Base-by-base conservation (phyloP, 92 coral and sea anemone species). In the Virgularia gustaviana region DNA sequence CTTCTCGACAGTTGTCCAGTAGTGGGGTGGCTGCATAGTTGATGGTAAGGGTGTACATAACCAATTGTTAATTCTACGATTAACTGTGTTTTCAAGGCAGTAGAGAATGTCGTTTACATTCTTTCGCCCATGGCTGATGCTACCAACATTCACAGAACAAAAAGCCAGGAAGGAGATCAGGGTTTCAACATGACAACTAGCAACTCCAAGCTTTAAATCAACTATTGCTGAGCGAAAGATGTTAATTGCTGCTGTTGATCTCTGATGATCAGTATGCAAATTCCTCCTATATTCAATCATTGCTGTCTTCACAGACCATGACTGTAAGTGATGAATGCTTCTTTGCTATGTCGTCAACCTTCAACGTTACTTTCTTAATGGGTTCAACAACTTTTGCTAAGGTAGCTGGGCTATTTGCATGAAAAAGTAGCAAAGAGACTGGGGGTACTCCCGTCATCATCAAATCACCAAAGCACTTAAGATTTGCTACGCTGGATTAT, bases 171-270 rank as follows among this genome's bases (percentile, higher is more conserved):
- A 60, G 38, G 67, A 60, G 19, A 60, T 60, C n/a, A n/a, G n/a
- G n/a, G 67, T 60, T 47, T 60, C 67, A 60, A 60, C 33, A 60
- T 60, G 67, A 33, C 67, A n/a, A n/a, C n/a, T n/a, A n/a, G n/a
- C 38, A 47, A 47, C 67, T 33, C 43, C 65, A 57, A 57, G 65
- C 65, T 57, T 57, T 39, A 16, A 39, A 39, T 57, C 65, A 57
- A 39, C 33, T 10, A 57, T 57, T 8, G 33, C 65, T n/a, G 65
- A 34, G 35, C 65, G 31, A 57, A 57, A 57, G 65, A 57, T 57
- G 33, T 57, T 57, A 39, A 19, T 57, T 34, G 41, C 33, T 57
- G 65, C 65, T 57, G 65, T 27, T 57, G n/a, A n/a, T n/a, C n/a
- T n/a, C n/a, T n/a, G n/a, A n/a, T n/a, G n/a, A n/a, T n/a, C n/a